Percentiles rank a stretch among this genome's conserved stretches.
Conservation (phyloP, 2,888 invertebrate species). For the Eilema sororculum region DNA sequence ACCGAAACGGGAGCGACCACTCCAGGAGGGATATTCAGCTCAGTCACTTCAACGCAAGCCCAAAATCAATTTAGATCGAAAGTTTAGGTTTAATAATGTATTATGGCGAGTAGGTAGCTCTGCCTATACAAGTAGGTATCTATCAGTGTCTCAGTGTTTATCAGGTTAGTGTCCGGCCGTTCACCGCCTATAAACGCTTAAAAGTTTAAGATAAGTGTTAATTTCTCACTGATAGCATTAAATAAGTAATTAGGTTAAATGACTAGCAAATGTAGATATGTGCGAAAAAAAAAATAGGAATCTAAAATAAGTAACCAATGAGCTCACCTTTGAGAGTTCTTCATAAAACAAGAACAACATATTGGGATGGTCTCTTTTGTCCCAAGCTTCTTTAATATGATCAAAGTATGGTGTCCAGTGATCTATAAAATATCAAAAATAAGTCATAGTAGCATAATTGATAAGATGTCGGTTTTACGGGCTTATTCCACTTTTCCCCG, state of each 20-base stretch:
- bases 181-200: slow-evolving; percentile 1
- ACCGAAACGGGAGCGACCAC: too few species aligned
- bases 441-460: background rate
- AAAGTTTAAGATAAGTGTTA: background rate
- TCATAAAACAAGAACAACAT: slow-evolving; percentile 93
- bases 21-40: too few species aligned
- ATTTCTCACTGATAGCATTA: background rate
- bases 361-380: slow-evolving; percentile 88
- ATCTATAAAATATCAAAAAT: slow-evolving; percentile 74
- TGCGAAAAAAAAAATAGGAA: too few species aligned
- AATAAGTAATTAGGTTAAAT: background rate
- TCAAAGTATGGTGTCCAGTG: slow-evolving; percentile 93
- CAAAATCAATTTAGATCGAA: too few species aligned
- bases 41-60: too few species aligned
- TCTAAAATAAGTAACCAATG: too few species aligned
- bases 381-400: slow-evolving; percentile 93
- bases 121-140: too few species aligned
- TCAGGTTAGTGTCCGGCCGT: background rate
- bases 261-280: background rate
- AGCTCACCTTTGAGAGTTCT: slow-evolving; percentile 89
- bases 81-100: too few species aligned
- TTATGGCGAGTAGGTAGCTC: too few species aligned
- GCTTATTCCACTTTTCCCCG: too few species aligned
- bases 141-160: too few species aligned
- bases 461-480: too few species aligned